These are phyloP conservation scores for Glyptemys insculpta DNA, from an alignment of 2,797 vertebrate genomes.

Conservation along the genomic window DNA sequence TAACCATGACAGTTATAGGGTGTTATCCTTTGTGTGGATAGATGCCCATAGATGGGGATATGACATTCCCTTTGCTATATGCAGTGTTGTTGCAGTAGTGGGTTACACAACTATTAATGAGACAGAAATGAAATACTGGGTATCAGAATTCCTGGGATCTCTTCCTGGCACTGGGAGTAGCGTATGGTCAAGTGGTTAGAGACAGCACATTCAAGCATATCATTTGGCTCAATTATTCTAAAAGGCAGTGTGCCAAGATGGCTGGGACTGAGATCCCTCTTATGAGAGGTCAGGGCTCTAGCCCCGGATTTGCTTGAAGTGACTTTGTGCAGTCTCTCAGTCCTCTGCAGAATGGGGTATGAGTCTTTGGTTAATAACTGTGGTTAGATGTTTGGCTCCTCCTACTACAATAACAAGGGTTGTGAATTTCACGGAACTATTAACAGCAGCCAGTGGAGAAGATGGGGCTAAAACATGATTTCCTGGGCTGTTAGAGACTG, in stretches of 20 bases:
- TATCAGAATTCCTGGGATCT: neutral
- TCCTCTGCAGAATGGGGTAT: neutral
- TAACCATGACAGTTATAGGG: accelerated
- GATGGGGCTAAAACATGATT: too few relatives aligned
- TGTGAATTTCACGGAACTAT: too few relatives aligned
- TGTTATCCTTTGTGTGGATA: accelerated
- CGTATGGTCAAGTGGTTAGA: accelerated
- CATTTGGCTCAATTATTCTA: neutral
- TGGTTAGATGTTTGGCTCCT: too few relatives aligned
- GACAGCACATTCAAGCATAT: accelerated
- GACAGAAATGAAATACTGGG: neutral
- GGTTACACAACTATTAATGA: neutral
- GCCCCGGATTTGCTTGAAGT: neutral
- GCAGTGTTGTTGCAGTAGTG: too few relatives aligned
- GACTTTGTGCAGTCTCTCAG: accelerated
- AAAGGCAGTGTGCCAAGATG: neutral
- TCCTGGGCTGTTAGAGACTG: too few relatives aligned
- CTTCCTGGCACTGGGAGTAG: neutral
- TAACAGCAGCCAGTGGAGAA: too few relatives aligned
- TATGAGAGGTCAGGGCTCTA: accelerated
- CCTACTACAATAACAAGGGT: too few relatives aligned
- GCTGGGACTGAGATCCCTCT: neutral
- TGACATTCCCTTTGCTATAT: accelerated
- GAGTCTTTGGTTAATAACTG: too few relatives aligned
- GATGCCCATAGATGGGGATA: neutral